Conservation (phyloP, 2,113 vertebrate genomes). For the Oncorhynchus keta region DNA sequence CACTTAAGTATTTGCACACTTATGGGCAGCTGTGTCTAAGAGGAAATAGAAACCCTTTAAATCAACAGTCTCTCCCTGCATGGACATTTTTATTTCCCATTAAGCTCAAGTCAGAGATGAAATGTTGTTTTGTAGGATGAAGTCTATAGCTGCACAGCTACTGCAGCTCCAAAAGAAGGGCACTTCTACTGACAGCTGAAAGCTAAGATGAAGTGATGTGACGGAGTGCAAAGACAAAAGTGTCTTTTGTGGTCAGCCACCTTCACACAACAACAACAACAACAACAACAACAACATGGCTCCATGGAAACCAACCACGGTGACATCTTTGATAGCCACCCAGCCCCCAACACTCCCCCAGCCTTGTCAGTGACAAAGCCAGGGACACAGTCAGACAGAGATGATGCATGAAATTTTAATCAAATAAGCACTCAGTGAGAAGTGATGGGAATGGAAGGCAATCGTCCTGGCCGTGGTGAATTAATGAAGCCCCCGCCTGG, state of each 20-base stretch:
- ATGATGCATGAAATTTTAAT: slow-evolving; percentile 69
- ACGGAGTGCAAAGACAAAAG: slow-evolving; percentile 57
- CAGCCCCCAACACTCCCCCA: slow-evolving; percentile 30
- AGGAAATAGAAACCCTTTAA: slow-evolving; percentile 25
- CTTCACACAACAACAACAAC: slow-evolving; percentile 24
- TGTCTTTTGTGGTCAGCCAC: slow-evolving; percentile 56
- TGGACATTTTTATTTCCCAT: slow-evolving; percentile 54
- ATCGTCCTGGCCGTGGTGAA: slow-evolving; percentile 42
- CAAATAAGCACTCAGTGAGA: slow-evolving; percentile 49
- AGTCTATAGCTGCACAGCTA: slow-evolving; percentile 22
- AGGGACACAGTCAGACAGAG: slow-evolving; percentile 36
- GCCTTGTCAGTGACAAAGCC: slow-evolving; percentile 28
- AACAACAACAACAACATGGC: neutral
- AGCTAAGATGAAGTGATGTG: slow-evolving; percentile 42
- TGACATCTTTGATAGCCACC: slow-evolving; percentile 17
- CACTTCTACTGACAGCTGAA: slow-evolving; percentile 30
- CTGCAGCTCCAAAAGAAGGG: neutral
- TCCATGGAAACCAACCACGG: slow-evolving; percentile 8
- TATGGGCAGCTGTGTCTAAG: slow-evolving; percentile 35
- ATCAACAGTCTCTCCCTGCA: slow-evolving; percentile 57
- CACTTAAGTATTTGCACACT: neutral
- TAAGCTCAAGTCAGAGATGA: slow-evolving; percentile 57
- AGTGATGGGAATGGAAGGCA: slow-evolving; percentile 46
- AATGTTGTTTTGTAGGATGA: slow-evolving; percentile 39
- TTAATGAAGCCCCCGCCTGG: slow-evolving; percentile 40